Percentiles rank a stretch among this genome's conserved stretches.
Evolutionary conservation across 1,140 invertebrate species (phyloP).

Genomic region (Bombus vancouverensis): DNA sequence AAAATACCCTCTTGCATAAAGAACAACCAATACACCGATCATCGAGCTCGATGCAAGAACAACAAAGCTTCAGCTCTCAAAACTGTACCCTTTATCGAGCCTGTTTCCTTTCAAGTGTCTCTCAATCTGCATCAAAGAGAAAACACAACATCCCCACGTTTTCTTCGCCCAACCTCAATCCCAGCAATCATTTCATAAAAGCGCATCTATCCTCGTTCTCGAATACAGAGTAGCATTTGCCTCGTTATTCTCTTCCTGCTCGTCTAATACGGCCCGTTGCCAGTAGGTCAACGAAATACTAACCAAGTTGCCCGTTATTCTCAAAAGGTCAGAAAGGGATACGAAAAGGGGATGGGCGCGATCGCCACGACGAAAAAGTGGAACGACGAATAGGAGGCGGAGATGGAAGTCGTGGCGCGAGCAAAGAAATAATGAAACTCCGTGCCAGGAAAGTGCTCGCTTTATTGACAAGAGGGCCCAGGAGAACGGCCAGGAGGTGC

Average conservation of each 20-base stretch:
- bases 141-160: not conserved
- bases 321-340: conserved; percentile 11
- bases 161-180: not conserved
- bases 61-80: not conserved
- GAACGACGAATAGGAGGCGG: not conserved
- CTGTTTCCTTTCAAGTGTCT: conserved; percentile 1
- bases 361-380: not conserved
- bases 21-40: not conserved
- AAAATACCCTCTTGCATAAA: not conserved
- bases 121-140: conserved; percentile 16
- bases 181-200: conserved; percentile 9
- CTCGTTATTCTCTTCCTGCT: conserved; percentile 5
- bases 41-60: not conserved
- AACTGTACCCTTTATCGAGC: not conserved
- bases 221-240: not conserved
- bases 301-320: conserved; percentile 31
- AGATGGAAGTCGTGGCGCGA: conserved; percentile 36
- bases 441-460: conserved; percentile 77
- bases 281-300: conserved; percentile 48
- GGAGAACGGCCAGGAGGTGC: conserved; percentile 66
- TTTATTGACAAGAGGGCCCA: conserved; percentile 77
- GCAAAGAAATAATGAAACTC: conserved; percentile 79
- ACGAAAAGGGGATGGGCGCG: not conserved
- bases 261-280: not conserved
- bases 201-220: not conserved